Percentiles rank a stretch among this genome's conserved stretches.
Evolutionary conservation across 2,888 invertebrate genomes (phyloP).

Genomic region (Encarsia formosa): DNA sequence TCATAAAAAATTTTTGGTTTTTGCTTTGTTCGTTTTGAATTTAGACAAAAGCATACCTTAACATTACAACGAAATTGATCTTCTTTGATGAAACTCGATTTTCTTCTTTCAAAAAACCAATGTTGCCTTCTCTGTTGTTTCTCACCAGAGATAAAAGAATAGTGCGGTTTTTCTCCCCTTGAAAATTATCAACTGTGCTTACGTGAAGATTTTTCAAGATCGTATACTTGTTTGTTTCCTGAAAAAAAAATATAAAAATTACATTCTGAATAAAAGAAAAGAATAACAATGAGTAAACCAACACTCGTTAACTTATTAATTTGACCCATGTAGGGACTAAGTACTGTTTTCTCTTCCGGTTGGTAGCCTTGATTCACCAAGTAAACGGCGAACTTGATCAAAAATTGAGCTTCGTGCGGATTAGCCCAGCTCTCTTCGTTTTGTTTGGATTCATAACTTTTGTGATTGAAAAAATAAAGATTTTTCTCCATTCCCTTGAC

Average conservation of each 20-base stretch:
- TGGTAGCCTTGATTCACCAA: neutral
- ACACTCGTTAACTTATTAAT: neutral
- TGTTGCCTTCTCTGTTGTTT: slow-evolving; percentile 11
- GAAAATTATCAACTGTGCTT: slow-evolving; percentile 15
- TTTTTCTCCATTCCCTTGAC: neutral
- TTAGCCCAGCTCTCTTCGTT: neutral
- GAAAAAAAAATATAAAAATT: neutral
- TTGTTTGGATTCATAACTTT: neutral
- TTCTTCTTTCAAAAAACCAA: slow-evolving; percentile 14
- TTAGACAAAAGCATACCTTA: too few species aligned
- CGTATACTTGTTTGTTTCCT: neutral
- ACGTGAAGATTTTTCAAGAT: neutral
- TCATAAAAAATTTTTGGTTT: too few species aligned
- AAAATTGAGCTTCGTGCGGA: neutral
- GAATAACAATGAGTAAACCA: neutral
- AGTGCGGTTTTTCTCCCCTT: slow-evolving; percentile 14
- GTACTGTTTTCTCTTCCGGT: neutral
- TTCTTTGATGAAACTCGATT: slow-evolving; percentile 10
- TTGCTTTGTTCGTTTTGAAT: too few species aligned
- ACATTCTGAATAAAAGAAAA: too few species aligned
- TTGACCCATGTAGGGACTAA: neutral
- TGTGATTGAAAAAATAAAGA: neutral
- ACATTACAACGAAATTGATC: too few species aligned
- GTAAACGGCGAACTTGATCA: neutral
- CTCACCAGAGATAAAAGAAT: slow-evolving; percentile 14